Conservation (phyloP, 2,797 vertebrate species). For the Ctenochaetus hawaiiensis region DNA sequence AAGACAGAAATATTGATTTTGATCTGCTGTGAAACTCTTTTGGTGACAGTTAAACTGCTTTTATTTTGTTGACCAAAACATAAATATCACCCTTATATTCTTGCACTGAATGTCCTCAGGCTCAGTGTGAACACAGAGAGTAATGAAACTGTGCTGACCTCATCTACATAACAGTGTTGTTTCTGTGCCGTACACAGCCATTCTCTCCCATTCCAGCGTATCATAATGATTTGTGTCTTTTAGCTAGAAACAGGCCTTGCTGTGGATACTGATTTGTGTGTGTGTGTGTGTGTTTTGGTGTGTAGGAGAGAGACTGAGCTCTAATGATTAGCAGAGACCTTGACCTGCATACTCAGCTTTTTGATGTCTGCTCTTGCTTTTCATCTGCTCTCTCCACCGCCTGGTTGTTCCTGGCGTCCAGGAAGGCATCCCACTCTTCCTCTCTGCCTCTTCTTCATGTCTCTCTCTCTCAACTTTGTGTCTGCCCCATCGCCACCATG, state of each 20-base stretch:
- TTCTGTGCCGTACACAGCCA: neutral
- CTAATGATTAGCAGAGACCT: constrained; percentile 48
- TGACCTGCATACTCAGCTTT: constrained; percentile 51
- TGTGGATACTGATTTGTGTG: constrained; percentile 24
- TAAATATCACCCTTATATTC: neutral
- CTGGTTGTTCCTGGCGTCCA: constrained; percentile 23
- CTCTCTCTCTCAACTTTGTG: constrained; percentile 25
- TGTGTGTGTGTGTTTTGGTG: too few relatives aligned
- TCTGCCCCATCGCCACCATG: constrained; percentile 7
- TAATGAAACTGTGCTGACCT: constrained; percentile 3
- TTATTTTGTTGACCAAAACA: neutral
- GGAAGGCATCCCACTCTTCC: neutral
- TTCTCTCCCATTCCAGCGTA: constrained; percentile 9
- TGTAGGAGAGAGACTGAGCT: constrained; percentile 20
- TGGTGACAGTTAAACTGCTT: neutral
- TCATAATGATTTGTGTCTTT: constrained; percentile 17
- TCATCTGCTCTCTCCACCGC: constrained; percentile 27
- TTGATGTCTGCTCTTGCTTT: constrained; percentile 47
- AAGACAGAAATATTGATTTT: constrained; percentile 17
- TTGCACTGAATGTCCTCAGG: neutral
- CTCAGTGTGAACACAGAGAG: neutral
- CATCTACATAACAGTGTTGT: neutral
- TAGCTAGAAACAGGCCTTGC: neutral
- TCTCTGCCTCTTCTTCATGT: constrained; percentile 13
- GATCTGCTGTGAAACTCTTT: neutral